Evolutionary conservation across 2,888 invertebrate genomes (phyloP), one percentile per base, ranked within the genome.

Genomic region (Mantis religiosa): DNA sequence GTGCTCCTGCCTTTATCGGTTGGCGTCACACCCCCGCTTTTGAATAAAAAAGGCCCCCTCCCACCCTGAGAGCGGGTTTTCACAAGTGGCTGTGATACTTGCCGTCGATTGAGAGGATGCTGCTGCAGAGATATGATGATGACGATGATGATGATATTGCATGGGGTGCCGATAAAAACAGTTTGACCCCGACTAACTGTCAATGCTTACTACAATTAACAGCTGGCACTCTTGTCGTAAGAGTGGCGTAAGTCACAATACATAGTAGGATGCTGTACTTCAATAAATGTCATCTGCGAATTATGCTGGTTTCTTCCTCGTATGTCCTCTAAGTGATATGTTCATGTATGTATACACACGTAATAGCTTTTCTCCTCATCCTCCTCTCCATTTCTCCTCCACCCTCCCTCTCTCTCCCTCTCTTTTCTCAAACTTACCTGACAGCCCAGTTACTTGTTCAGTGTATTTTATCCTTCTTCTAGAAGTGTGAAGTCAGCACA

Each of bases 1-100:
- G 20, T 34, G 28, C 30, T 28, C 47, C 7, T 47, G 85, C 85
- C 85, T 47, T 85, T 85, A 85, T 85, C 85, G 85, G 85, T 41
- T 85, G 85, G 47, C 85, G 85, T 85, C 85, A 85, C 85, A 85
- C 85, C 85, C 85, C 85, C 85, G 85, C 85, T 85, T 85, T 85
- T 85, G 47, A 47, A 85, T 47, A 85, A 30, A 85, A 85, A 85
- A 41, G 1, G 41, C 2, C 12, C 41, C 41, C 1, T 12, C 6
- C 27, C 85, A 54, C 25, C 54, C 54, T 6, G 15, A 15, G 54
- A 71, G 54, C 54, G 54, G 85, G 85, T 85, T 85, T 85, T 85
- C 54, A 85, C 85, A 85, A 85, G 85, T 85, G 54, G 54, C 54
- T 25, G 20, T 20, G 54, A 71, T 71, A 71, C 54, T 71, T 71